Evolutionary conservation across 2,888 invertebrate genomes (phyloP).

Genomic region (Nineta flava): DNA sequence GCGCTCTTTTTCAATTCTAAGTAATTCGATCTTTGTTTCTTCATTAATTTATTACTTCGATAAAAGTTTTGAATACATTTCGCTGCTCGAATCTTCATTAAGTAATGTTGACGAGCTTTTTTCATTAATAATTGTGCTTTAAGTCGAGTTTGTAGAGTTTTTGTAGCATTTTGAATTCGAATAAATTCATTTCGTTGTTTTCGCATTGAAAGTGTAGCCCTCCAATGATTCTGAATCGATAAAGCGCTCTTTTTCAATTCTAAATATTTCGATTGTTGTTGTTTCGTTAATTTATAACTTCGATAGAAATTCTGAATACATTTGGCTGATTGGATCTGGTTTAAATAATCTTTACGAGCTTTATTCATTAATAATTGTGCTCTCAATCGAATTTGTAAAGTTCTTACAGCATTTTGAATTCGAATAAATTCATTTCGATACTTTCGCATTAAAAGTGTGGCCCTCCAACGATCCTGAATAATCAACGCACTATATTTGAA

Average conservation of each 20-base stretch:
- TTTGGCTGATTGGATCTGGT: conserved; percentile 20
- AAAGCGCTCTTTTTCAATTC: conserved; percentile 10
- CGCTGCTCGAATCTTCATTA: conserved; percentile 20
- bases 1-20: conserved; percentile 11
- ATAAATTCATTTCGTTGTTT: conserved; percentile 17
- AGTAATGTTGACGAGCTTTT: conserved; percentile 13
- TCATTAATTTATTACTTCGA: conserved; percentile 16
- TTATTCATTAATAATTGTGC: conserved; percentile 19
- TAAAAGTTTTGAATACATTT: conserved; percentile 19
- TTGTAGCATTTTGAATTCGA: conserved; percentile 15
- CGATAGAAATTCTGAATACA: conserved; percentile 20
- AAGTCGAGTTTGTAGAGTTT: conserved; percentile 19
- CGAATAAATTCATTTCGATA: conserved; percentile 17
- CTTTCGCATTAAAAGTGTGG: conserved; percentile 11
- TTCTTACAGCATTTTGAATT: conserved; percentile 15
- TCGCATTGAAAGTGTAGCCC: conserved; percentile 11
- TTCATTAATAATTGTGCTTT: conserved; percentile 21
- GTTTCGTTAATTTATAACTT: conserved; percentile 13
- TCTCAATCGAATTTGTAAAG: conserved; percentile 21
- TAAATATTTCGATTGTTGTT: conserved; percentile 16
- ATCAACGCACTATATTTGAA: no score
- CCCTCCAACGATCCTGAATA: no score
- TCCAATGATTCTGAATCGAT: conserved; percentile 20
- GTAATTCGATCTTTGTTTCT: conserved; percentile 16
- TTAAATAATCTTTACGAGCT: conserved; percentile 14